Percentiles rank a stretch among this genome's conserved stretches.
Conservation (phyloP, 2,113 vertebrate species). For the Sander vitreus region DNA sequence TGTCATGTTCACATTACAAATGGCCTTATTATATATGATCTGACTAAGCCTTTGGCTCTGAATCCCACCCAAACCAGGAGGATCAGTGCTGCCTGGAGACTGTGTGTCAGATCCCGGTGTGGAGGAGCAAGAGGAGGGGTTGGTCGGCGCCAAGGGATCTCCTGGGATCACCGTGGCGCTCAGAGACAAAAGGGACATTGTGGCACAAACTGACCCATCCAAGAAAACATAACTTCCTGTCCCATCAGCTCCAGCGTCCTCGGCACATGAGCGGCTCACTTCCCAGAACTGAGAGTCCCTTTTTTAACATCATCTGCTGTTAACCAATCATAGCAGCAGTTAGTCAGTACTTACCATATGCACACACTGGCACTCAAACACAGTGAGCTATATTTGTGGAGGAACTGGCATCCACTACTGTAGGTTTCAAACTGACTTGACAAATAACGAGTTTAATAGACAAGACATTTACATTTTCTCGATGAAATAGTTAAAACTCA, state of each 20-base stretch:
- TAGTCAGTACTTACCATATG: background rate
- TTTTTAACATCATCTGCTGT: slow-evolving; percentile 47
- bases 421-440: background rate
- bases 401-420: background rate
- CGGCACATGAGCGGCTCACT: slow-evolving; percentile 52
- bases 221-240: slow-evolving; percentile 73
- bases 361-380: background rate
- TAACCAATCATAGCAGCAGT: slow-evolving; percentile 35
- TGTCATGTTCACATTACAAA: slow-evolving; percentile 43
- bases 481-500: background rate
- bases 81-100: slow-evolving; percentile 60
- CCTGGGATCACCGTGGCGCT: slow-evolving; percentile 63
- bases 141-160: slow-evolving; percentile 49
- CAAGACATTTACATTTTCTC: background rate
- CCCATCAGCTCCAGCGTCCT: slow-evolving; percentile 70
- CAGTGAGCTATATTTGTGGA: background rate
- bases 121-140: slow-evolving; percentile 17
- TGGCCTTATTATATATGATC: slow-evolving; percentile 52
- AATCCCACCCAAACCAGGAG: slow-evolving; percentile 42
- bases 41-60: slow-evolving; percentile 53
- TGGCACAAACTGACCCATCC: slow-evolving; percentile 67
- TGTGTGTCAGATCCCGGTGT: slow-evolving; percentile 62
- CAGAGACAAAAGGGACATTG: slow-evolving; percentile 76
- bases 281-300: slow-evolving; percentile 62
- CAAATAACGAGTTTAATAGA: background rate